Percentiles rank a stretch among this genome's conserved stretches.
phyloP scores from a whole-genome alignment of 2,113 vertebrate species.

The Pogonocichla stellata region DNA sequence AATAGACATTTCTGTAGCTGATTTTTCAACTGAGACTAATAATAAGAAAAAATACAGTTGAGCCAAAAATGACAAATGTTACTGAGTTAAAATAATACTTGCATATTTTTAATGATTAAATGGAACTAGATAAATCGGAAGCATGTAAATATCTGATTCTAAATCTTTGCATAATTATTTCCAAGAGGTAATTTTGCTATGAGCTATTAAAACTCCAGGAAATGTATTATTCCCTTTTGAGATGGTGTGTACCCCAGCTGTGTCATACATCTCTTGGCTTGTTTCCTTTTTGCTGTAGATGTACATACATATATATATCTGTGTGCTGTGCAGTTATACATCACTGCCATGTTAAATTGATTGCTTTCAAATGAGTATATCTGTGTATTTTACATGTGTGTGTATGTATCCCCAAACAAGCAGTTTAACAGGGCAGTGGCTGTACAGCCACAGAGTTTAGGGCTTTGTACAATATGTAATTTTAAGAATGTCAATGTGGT shows the following conservation, averaged over 20 bases:
- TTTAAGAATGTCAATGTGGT: constrained; percentile 37
- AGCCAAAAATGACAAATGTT: constrained; percentile 52
- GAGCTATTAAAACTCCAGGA: constrained; percentile 25
- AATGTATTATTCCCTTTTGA: constrained; percentile 34
- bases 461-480: constrained; percentile 57
- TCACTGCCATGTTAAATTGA: not conserved
- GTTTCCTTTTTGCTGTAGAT: constrained; percentile 48
- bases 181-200: constrained; percentile 50
- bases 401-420: not conserved
- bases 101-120: constrained; percentile 39
- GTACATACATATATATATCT: not conserved
- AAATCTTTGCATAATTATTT: constrained; percentile 45
- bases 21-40: constrained; percentile 22
- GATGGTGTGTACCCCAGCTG: constrained; percentile 19
- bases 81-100: constrained; percentile 38
- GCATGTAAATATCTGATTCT: constrained; percentile 59
- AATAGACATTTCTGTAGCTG: constrained; percentile 23
- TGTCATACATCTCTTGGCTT: constrained; percentile 36
- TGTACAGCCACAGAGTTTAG: not conserved
- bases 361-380: not conserved
- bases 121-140: not conserved
- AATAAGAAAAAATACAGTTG: constrained; percentile 35
- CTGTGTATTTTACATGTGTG: not conserved
- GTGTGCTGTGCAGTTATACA: not conserved
- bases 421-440: not conserved